These are phyloP conservation scores for Ceyx margarethae DNA, from an alignment of 2,113 vertebrate species.

Conservation along the genomic window DNA sequence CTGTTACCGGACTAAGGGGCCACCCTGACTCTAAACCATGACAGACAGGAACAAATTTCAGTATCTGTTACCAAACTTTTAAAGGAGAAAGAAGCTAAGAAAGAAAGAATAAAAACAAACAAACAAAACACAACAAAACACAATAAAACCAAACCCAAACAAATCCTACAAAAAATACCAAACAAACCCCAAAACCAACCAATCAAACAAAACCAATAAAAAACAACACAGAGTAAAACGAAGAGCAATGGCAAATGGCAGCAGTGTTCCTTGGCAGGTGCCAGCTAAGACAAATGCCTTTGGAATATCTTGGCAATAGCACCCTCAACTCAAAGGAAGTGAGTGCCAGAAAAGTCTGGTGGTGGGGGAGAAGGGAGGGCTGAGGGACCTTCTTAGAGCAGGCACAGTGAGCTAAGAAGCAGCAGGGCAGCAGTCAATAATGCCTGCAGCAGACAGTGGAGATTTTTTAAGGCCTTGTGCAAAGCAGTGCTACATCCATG, in stretches of 20 bases:
- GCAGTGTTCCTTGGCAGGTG: neutral
- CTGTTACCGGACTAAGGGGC: no score
- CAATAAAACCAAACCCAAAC: no score
- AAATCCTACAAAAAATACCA: no score
- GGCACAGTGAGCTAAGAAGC: neutral
- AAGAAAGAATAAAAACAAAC: neutral
- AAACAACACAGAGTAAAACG: neutral
- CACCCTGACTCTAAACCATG: no score
- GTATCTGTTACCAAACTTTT: neutral
- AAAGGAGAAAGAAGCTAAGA: neutral
- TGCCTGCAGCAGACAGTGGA: neutral
- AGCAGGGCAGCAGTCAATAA: neutral
- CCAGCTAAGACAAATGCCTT: neutral
- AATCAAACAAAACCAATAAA: no score
- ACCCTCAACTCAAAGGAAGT: neutral
- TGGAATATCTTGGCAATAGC: neutral
- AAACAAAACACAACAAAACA: no score
- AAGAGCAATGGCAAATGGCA: accelerated
- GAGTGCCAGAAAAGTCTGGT: accelerated
- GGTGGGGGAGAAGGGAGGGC: neutral
- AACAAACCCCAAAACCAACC: no score
- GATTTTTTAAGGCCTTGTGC: neutral
- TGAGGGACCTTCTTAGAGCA: accelerated
- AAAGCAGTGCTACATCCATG: neutral
- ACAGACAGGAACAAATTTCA: neutral